Evolutionary conservation across 2,888 invertebrate species (phyloP).

Genomic region (Drosophila barbarae): DNA sequence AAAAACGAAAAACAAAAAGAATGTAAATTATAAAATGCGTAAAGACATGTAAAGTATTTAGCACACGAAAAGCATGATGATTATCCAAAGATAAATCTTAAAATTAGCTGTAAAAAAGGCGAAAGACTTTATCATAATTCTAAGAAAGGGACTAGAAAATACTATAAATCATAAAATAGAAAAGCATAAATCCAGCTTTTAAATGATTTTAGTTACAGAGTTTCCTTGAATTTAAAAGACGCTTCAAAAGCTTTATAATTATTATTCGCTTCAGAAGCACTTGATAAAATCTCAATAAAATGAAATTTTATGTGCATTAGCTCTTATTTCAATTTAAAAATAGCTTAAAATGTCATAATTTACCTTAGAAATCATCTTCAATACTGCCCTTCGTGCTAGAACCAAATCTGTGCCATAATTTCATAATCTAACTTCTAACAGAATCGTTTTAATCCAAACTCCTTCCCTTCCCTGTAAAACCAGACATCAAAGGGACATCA

Average conservation of each 20-base stretch:
- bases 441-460: conserved; percentile 3
- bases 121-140: no score
- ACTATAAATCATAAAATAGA: no score
- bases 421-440: conserved; percentile 13
- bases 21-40: conserved; percentile 55
- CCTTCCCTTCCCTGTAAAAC: not conserved
- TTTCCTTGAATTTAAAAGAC: not conserved
- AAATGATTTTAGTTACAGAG: not conserved
- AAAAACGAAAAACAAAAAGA: conserved; percentile 31
- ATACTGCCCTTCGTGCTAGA: not conserved
- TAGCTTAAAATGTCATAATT: not conserved
- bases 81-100: conserved; percentile 68
- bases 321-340: not conserved
- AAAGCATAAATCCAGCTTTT: no score
- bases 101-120: conserved; percentile 45
- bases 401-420: not conserved
- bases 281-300: not conserved
- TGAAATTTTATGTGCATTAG: no score
- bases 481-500: conserved; percentile 4
- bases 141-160: no score
- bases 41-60: conserved; percentile 59
- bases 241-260: no score
- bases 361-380: not conserved
- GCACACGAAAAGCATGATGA: conserved; percentile 58
- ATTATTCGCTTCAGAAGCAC: no score